phyloP scores from a whole-genome alignment of 2,113 vertebrate genomes.

The Rhinopithecus roxellana region DNA sequence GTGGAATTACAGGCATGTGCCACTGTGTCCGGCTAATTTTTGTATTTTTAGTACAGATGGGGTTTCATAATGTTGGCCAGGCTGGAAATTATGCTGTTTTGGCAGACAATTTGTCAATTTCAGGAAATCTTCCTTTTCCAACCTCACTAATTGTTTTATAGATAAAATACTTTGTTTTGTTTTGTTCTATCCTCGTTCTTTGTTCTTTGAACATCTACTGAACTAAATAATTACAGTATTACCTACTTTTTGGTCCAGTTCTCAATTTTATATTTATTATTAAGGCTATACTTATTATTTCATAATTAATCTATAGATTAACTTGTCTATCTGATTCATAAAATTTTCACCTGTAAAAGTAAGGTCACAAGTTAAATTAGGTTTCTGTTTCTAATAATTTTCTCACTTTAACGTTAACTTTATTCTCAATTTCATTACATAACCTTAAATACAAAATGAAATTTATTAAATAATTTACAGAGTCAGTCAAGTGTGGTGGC shows the following conservation, averaged over 20 bases:
- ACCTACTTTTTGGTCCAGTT: conserved; percentile 9
- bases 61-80: too few relatives aligned
- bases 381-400: conserved; percentile 30
- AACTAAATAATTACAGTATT: conserved; percentile 3
- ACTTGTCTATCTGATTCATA: neutral
- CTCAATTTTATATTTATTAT: conserved; percentile 21
- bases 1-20: too few relatives aligned
- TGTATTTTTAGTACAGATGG: too few relatives aligned
- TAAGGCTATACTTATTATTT: neutral
- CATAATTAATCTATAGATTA: neutral
- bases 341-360: neutral
- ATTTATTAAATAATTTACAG: neutral
- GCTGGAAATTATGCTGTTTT: too few relatives aligned
- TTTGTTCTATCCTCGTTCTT: conserved; percentile 9
- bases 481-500: neutral
- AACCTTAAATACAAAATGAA: neutral
- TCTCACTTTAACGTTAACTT: conserved; percentile 8
- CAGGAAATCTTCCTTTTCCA: conserved; percentile 42
- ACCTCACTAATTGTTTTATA: conserved; percentile 10
- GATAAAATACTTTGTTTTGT: conserved; percentile 15
- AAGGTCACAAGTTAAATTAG: neutral
- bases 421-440: conserved; percentile 17
- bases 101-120: conserved; percentile 31
- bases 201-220: neutral
- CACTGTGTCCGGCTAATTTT: too few relatives aligned